phyloP scores from a whole-genome alignment of 2,113 vertebrate species.

The Proteles cristata region DNA sequence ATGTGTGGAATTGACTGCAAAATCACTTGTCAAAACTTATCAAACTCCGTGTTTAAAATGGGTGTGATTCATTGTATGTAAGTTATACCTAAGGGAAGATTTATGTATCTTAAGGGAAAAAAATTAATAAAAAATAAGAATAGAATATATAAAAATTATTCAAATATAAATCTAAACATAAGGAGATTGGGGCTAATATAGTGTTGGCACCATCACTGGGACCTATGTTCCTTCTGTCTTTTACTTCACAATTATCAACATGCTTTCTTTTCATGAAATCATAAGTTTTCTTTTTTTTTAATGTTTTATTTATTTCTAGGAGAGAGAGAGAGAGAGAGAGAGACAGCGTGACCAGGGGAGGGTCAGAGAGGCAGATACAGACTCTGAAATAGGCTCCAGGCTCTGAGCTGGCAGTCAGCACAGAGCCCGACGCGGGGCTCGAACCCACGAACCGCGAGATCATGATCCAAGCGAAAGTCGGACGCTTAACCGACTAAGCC shows the following conservation, averaged over 20 bases:
- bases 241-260: neutral
- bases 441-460: too few relatives aligned
- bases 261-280: neutral
- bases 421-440: too few relatives aligned
- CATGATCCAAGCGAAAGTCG: too few relatives aligned
- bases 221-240: neutral
- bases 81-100: neutral
- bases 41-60: neutral
- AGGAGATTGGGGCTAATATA: neutral
- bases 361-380: too few relatives aligned
- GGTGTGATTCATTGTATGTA: neutral
- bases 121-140: neutral
- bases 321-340: too few relatives aligned
- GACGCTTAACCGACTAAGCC: too few relatives aligned
- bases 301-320: too few relatives aligned
- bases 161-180: conserved; percentile 6
- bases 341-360: too few relatives aligned
- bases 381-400: too few relatives aligned
- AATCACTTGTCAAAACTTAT: neutral
- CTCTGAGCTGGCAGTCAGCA: too few relatives aligned
- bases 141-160: neutral
- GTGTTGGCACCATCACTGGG: neutral
- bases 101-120: neutral
- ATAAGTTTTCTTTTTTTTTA: neutral
- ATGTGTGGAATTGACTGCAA: neutral